Conservation (phyloP, 2,113 vertebrate species). For the Tamias sibiricus region DNA sequence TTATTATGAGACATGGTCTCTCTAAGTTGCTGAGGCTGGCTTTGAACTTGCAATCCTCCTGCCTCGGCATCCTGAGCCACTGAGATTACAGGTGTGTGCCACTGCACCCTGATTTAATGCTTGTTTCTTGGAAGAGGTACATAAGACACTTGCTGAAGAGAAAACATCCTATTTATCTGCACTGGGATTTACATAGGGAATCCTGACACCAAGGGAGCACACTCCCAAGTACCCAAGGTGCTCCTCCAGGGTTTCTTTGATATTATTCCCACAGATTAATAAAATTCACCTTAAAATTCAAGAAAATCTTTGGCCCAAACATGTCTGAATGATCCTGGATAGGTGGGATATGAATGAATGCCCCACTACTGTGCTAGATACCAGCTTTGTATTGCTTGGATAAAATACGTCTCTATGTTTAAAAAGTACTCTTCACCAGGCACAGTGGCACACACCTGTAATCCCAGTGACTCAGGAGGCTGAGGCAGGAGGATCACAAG, state of each 20-base stretch:
- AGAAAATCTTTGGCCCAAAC: not conserved
- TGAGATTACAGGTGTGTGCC: too few relatives aligned
- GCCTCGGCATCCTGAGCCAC: too few relatives aligned
- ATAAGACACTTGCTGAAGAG: too few relatives aligned
- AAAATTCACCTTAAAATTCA: not conserved
- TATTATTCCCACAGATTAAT: not conserved
- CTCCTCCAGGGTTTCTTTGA: not conserved
- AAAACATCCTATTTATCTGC: too few relatives aligned
- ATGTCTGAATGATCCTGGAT: not conserved
- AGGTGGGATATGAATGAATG: too few relatives aligned
- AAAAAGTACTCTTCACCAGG: not conserved
- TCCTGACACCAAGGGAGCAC: not conserved
- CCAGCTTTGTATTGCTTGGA: not conserved
- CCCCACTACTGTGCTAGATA: accelerated
- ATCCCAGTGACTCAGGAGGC: not conserved
- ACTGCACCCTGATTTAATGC: too few relatives aligned
- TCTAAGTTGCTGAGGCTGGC: too few relatives aligned
- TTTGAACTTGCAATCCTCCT: too few relatives aligned
- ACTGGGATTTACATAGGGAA: not conserved
- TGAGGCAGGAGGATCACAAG: too few relatives aligned
- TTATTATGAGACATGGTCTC: too few relatives aligned
- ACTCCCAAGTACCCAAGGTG: not conserved
- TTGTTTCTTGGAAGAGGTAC: not conserved
- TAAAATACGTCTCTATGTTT: not conserved
- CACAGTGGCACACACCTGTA: too few relatives aligned